Percentiles rank a stretch among this genome's conserved stretches.
phyloP scores from a whole-genome alignment of 2,888 invertebrate genomes.

The Tachystola acroxantha region DNA sequence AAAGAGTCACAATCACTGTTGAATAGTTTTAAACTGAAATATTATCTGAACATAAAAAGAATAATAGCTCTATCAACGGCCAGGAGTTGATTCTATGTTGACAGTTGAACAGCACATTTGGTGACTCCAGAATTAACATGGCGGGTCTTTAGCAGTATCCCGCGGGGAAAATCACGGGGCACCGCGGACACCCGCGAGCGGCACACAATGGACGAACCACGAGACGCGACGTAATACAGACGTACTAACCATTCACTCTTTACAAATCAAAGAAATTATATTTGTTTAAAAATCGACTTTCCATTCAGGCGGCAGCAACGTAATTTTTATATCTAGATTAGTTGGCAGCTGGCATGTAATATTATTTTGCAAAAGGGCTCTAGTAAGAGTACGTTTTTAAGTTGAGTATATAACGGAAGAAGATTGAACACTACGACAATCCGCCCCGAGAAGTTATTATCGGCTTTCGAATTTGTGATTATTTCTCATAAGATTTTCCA shows the following conservation, averaged over 20 bases:
- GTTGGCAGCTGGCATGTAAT: constrained; percentile 1
- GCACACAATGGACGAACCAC: constrained; percentile 54
- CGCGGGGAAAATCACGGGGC: constrained; percentile 70
- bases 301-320: constrained; percentile 24
- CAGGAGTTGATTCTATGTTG: constrained; percentile 28
- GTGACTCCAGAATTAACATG: constrained; percentile 62
- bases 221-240: constrained; percentile 46
- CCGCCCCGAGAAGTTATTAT: no score
- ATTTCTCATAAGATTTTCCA: no score
- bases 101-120: constrained; percentile 58
- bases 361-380: not conserved
- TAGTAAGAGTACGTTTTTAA: not conserved
- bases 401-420: no score
- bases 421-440: no score
- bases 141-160: constrained; percentile 69
- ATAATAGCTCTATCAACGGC: not conserved
- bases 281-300: constrained; percentile 58
- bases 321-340: not conserved
- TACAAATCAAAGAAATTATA: constrained; percentile 76
- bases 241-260: constrained; percentile 60
- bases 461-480: no score
- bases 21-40: no score
- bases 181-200: constrained; percentile 63
- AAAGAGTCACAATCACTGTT: no score
- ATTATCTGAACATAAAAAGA: no score